Evolutionary conservation across 2,797 vertebrate species (phyloP).

Genomic region (Crocidura indochinensis): DNA sequence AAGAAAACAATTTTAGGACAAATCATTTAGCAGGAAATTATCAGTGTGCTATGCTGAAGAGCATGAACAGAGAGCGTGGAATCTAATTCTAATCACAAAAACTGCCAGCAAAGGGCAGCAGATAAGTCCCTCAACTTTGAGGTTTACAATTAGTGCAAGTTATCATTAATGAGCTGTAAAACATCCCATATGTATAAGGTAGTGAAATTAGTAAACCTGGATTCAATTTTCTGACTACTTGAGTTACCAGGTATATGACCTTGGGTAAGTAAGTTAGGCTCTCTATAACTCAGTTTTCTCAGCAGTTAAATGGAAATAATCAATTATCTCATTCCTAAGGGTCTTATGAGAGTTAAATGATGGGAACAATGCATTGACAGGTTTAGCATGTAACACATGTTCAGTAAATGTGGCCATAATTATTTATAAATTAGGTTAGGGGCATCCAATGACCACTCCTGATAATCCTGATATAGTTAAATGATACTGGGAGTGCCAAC

Average conservation of each 20-base stretch:
- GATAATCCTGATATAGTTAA: no score
- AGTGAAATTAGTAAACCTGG: no score
- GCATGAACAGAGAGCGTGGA: background rate
- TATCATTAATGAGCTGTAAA: background rate
- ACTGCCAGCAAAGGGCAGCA: background rate
- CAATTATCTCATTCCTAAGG: background rate
- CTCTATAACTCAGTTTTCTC: background rate
- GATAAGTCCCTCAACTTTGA: background rate
- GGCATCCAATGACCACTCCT: no score
- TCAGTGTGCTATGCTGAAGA: background rate
- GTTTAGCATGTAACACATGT: background rate
- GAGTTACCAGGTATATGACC: background rate
- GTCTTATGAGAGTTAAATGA: background rate
- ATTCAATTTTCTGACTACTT: constrained; percentile 5
- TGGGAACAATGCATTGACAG: background rate
- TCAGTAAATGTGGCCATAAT: background rate
- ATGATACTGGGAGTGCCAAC: no score
- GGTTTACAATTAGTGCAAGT: background rate
- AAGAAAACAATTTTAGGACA: constrained; percentile 42
- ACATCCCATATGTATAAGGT: background rate
- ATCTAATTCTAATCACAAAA: background rate
- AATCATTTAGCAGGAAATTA: background rate
- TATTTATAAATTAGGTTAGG: background rate
- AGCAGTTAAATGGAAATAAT: background rate
- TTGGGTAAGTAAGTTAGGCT: background rate